Base-by-base conservation (phyloP, 2,888 invertebrate species). In the Hemistola chrysoprasaria region DNA sequence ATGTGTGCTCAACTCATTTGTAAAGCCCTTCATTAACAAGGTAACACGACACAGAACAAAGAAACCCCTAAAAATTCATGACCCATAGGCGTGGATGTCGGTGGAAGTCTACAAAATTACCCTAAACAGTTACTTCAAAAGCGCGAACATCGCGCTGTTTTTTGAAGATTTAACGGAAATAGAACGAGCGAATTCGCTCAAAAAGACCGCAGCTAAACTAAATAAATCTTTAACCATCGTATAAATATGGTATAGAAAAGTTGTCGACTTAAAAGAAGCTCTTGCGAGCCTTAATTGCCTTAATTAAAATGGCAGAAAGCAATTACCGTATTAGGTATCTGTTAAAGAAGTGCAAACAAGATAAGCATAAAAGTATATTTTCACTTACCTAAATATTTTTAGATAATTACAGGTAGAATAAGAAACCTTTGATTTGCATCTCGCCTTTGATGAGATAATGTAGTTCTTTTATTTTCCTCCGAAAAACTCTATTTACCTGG, bases 71-170 rank as follows among this genome's bases (percentile, higher is more conserved):
- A 40, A 52, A 44, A 52, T 52, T 55, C 52, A 55, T 52, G 48
- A 50, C 36, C 32, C 33, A 35, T 27, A 36, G 22, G 67, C 70
- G 20, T n/a, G n/a, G n/a, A n/a, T n/a, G n/a, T n/a, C n/a, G n/a
- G n/a, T n/a, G n/a, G 22, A 38, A 24, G 40, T 36, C 31, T 25
- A 27, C 30, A 22, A 44, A 45, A 48, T 30, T 40, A 49, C 49
- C 42, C 7, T 37, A 35, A 42, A 33, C 25, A 33, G 42, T 26
- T 11, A 25, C 40, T 33, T 42, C 34, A 37, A 31, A 43, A 37
- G 22, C 39, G 10, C 28, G 36, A 28, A 43, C 23, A 39, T 33
- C 35, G 24, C 31, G 40, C 29, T 40, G 36, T 47, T 53, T 48
- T 49, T 42, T 47, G 45, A 53, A 47, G 48, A 47, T 48, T 52